Percentiles rank a stretch among this genome's conserved stretches.
Conservation (phyloP, 2,888 invertebrate genomes). For the Ormyrus pomaceus region DNA sequence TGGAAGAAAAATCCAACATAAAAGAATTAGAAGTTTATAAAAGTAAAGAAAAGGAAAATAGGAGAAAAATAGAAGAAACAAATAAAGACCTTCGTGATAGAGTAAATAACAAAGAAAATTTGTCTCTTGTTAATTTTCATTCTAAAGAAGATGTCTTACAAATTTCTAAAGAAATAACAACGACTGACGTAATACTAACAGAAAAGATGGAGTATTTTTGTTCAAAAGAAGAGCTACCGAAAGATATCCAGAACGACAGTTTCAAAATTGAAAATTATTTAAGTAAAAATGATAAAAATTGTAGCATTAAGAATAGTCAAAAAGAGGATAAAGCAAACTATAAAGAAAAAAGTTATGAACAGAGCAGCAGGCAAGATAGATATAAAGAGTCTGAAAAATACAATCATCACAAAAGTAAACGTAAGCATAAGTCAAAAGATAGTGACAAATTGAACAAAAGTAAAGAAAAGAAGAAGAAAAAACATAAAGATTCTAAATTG, state of each 20-base stretch:
- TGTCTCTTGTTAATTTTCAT: conserved; percentile 4
- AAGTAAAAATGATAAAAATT: neutral
- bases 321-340: neutral
- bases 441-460: conserved; percentile 3
- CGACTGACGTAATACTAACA: neutral
- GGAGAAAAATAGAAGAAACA: neutral
- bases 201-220: neutral
- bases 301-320: neutral
- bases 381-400: conserved; percentile 12
- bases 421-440: conserved; percentile 24
- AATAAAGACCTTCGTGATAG: conserved; percentile 15
- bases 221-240: neutral
- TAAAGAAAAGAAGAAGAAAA: conserved; percentile 3
- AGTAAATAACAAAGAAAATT: conserved; percentile 49
- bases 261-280: conserved; percentile 7
- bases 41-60: neutral
- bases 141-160: neutral
- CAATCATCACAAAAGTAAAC: conserved; percentile 24
- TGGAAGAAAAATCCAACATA: too few relatives aligned
- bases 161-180: neutral
- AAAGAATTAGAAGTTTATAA: neutral
- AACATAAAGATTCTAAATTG: neutral
- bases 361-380: conserved; percentile 27
- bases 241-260: neutral
- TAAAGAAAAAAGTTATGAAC: neutral